Percentiles rank a stretch among this genome's conserved stretches.
Conservation (phyloP, 2,113 vertebrate genomes). For the Oryzias woworae region DNA sequence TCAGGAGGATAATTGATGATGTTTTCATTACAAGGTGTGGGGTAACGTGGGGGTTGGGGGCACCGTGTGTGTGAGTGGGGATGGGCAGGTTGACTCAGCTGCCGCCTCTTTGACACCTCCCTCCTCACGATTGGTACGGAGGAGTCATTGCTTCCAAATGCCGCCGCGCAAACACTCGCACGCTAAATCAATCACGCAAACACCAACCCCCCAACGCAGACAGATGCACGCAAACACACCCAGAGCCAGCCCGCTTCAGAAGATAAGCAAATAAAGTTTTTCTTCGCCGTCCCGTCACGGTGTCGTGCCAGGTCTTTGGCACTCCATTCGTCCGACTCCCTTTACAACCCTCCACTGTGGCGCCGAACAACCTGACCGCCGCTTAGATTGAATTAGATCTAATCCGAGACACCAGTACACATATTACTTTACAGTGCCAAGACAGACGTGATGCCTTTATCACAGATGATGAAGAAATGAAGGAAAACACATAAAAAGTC, state of each 20-base stretch:
- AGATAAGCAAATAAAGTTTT: slow-evolving; percentile 54
- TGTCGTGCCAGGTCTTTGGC: slow-evolving; percentile 64
- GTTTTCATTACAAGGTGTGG: slow-evolving; percentile 92
- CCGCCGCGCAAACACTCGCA: slow-evolving; percentile 26
- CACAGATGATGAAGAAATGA: slow-evolving; percentile 46
- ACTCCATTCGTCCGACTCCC: slow-evolving; percentile 52
- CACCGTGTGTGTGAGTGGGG: slow-evolving; percentile 49
- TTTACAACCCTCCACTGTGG: slow-evolving; percentile 69
- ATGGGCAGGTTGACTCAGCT: slow-evolving; percentile 82
- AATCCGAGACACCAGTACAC: slow-evolving; percentile 70
- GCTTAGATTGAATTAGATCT: slow-evolving; percentile 72
- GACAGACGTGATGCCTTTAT: slow-evolving; percentile 57
- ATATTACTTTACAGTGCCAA: slow-evolving; percentile 63
- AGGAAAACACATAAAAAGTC: slow-evolving; percentile 47
- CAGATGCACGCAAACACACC: slow-evolving; percentile 39
- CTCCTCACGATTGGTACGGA: slow-evolving; percentile 72
- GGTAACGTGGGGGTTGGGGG: slow-evolving; percentile 78
- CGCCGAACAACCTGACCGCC: slow-evolving; percentile 68
- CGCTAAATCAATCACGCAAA: slow-evolving; percentile 9
- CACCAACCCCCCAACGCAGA: slow-evolving; percentile 12
- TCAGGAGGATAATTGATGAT: slow-evolving; percentile 90
- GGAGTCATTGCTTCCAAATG: slow-evolving; percentile 79
- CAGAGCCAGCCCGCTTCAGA: slow-evolving; percentile 37
- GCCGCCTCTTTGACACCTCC: slow-evolving; percentile 77
- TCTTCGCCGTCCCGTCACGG: slow-evolving; percentile 41